phyloP scores from a whole-genome alignment of 2,888 invertebrate species.

The Desoria tigrina region DNA sequence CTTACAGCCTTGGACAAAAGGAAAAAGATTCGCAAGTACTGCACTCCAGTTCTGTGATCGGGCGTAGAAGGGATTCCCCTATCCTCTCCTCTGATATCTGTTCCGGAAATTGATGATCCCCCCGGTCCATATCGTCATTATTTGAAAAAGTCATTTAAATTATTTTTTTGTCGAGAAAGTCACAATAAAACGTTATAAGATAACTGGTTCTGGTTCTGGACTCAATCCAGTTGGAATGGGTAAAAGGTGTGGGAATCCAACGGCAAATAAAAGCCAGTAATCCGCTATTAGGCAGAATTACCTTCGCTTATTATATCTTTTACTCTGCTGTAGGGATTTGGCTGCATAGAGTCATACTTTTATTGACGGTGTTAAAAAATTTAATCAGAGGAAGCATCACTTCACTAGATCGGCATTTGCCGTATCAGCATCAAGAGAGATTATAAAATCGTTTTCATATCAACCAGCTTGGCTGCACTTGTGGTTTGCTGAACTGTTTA shows the following conservation, averaged over 20 bases:
- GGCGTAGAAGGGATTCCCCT: slow-evolving; percentile 5
- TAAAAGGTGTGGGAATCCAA: no score
- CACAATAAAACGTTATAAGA: no score
- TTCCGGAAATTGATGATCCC: background rate
- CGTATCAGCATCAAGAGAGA: slow-evolving; percentile 5
- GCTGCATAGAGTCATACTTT: no score
- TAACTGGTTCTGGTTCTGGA: no score
- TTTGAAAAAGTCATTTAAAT: background rate
- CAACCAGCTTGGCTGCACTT: slow-evolving; percentile 14
- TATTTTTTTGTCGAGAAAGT: background rate
- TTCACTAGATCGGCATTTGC: slow-evolving; percentile 8
- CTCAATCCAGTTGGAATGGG: no score
- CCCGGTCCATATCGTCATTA: background rate
- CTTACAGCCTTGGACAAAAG: slow-evolving; percentile 3
- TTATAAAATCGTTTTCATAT: slow-evolving; percentile 18
- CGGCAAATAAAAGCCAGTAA: no score
- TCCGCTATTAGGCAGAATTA: no score
- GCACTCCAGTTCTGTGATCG: background rate
- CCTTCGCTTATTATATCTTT: no score
- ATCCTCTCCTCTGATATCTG: background rate
- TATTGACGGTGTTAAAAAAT: background rate
- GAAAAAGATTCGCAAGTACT: background rate
- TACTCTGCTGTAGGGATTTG: no score
- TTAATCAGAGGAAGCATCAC: slow-evolving; percentile 14
- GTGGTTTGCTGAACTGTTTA: no score